A percentile compares a stretch with the other conserved stretches of the same genome.
These are phyloP conservation scores for Molorchus minor DNA, from an alignment of 2,888 invertebrate species.

Conservation along the genomic window DNA sequence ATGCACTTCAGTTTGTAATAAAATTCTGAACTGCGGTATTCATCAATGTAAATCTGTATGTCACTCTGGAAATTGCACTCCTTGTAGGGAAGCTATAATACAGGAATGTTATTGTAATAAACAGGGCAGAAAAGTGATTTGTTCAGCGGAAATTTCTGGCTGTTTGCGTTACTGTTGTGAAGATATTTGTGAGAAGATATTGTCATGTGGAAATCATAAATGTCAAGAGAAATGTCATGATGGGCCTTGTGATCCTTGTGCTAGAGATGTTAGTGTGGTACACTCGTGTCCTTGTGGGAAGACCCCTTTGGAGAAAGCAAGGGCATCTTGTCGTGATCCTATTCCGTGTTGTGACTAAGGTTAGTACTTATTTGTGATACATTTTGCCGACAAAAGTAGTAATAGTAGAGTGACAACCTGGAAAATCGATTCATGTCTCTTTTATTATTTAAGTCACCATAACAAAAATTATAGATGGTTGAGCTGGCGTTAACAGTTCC, in stretches of 20 bases:
- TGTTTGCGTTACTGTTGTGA: slow-evolving; percentile 69
- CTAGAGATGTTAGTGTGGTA: slow-evolving; percentile 68
- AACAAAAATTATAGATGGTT: too few relatives aligned
- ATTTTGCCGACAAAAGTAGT: too few relatives aligned
- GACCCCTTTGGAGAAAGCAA: slow-evolving; percentile 62
- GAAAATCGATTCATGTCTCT: too few relatives aligned
- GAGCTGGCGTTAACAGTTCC: too few relatives aligned
- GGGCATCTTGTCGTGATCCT: slow-evolving; percentile 80
- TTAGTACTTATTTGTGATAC: too few relatives aligned
- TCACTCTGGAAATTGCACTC: slow-evolving; percentile 80
- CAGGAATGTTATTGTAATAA: slow-evolving; percentile 81
- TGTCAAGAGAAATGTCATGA: slow-evolving; percentile 70
- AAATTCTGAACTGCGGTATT: slow-evolving; percentile 77
- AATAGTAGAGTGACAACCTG: too few relatives aligned
- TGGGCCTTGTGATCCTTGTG: slow-evolving; percentile 73
- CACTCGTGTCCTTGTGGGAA: slow-evolving; percentile 82
- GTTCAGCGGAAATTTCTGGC: slow-evolving; percentile 13
- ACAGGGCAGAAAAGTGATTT: slow-evolving; percentile 66
- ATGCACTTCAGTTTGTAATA: slow-evolving; percentile 80
- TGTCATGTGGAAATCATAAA: slow-evolving; percentile 76
- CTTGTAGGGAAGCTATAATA: slow-evolving; percentile 73
- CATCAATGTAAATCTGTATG: slow-evolving; percentile 80
- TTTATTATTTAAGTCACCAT: too few relatives aligned
- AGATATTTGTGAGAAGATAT: slow-evolving; percentile 68
- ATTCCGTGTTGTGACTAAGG: slow-evolving; percentile 82